Evolutionary conservation across 1,140 invertebrate species (phyloP).

Genomic region (Polypedilum pembai): DNA sequence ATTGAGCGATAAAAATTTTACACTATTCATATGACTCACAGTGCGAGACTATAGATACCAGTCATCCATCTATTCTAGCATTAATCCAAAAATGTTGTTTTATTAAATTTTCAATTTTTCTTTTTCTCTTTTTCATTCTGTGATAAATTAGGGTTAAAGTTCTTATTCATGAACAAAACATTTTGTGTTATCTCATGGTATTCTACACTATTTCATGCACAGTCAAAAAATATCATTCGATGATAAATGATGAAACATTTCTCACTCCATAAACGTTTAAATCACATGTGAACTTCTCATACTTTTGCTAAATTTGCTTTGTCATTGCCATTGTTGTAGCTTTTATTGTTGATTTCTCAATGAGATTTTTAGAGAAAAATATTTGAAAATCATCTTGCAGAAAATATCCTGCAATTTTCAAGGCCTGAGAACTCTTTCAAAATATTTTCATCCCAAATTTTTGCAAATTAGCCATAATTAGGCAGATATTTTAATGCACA

Average conservation of each 20-base stretch:
- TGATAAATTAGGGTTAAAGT: not conserved
- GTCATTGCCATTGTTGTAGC: not conserved
- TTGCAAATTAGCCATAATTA: too few relatives aligned
- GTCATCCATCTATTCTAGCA: not conserved
- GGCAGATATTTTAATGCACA: too few relatives aligned
- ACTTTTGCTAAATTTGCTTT: not conserved
- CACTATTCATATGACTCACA: not conserved
- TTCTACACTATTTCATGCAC: constrained; percentile 2
- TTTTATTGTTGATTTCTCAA: constrained; percentile 1
- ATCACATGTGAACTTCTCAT: not conserved
- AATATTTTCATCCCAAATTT: too few relatives aligned
- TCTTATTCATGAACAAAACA: too few relatives aligned
- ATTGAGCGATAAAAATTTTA: not conserved
- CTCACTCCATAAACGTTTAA: not conserved
- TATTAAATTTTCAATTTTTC: constrained; percentile 8
- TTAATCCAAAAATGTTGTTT: constrained; percentile 25
- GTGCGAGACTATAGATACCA: too few relatives aligned
- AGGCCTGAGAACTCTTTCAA: too few relatives aligned
- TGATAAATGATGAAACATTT: constrained; percentile 7
- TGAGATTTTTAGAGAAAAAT: not conserved
- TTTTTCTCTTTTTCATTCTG: not conserved
- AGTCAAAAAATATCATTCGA: constrained; percentile 7
- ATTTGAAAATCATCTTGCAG: too few relatives aligned
- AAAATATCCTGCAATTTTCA: too few relatives aligned
- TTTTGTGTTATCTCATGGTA: not conserved